Evolutionary conservation across 2,888 invertebrate genomes (phyloP), one percentile per base, ranked within the genome.

Genomic region (Pyrocoelia pectoralis): DNA sequence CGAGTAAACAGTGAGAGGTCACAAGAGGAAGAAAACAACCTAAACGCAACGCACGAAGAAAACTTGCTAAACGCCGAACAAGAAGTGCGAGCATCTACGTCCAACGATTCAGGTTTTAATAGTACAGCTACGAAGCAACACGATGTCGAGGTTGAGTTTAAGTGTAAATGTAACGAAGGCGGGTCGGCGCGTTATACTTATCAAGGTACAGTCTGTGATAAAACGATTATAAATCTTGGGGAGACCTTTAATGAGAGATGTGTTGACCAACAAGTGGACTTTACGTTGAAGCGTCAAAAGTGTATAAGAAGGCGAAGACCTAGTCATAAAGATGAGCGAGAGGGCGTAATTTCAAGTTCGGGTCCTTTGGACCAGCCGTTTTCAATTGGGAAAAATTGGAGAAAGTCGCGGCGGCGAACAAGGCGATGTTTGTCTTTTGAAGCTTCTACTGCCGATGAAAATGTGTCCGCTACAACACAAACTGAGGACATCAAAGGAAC

Each of bases 261-360:
- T 61, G 79, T 80, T 0, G 81, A 81, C 65, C 24, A 24, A 6
- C 24, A 24, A 24, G 24, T 10, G 9, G 33, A 73, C 40, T 78
- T 76, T 59, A 77, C 76, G 1, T 74, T 87, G 29, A 85, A 84
- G 74, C 80, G 87, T 14, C 87, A 88, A 74, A 84, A 81, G 68
- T 87, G 87, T 70, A 85, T 87, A 12, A 79, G 87, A 1, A 81
- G 86, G 65, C 84, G 85, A 69, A 84, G 84, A 43, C 33, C 28
- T 19, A 40, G n/a, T 15, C 43, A n/a, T 1, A 29, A 14, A n/a
- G 33, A 33, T 4, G 33, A 33, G 5, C 3, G 12, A 38, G 38
- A 17, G 10, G 29, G 14, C 10, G 13, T 3, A 6, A 3, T n/a
- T 14, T n/a, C 18, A 2, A 50, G 19, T 50, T 56, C 50, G 6